Conservation (phyloP, 2,888 invertebrate species). For the Pelosia muscerda region DNA sequence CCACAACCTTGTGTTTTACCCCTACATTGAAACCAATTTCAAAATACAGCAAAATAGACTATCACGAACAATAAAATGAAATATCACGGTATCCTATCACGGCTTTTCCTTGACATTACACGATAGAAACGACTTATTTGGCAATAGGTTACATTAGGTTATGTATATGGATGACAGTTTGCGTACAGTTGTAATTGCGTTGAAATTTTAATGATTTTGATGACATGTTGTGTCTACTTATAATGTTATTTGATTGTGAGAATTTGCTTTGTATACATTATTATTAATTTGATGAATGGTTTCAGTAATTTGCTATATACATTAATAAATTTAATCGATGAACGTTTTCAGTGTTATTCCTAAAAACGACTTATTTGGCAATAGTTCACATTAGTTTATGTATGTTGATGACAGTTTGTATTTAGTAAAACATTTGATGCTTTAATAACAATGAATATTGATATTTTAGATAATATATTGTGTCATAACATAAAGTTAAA, state of each 20-base stretch:
- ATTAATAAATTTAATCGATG: too few relatives aligned
- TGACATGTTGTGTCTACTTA: not conserved
- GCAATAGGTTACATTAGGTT: constrained; percentile 36
- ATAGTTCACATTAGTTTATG: constrained; percentile 29
- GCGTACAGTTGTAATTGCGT: not conserved
- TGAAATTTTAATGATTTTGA: not conserved
- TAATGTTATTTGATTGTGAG: not conserved
- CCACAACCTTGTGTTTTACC: not conserved
- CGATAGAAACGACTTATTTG: constrained; percentile 43
- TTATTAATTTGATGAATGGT: not conserved
- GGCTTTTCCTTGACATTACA: constrained; percentile 71
- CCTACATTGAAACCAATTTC: constrained; percentile 28
- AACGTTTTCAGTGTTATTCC: too few relatives aligned
- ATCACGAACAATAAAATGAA: constrained; percentile 47
- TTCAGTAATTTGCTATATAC: too few relatives aligned
- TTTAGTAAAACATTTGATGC: not conserved
- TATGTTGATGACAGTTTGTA: constrained; percentile 30
- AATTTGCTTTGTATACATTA: not conserved
- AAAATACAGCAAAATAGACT: constrained; percentile 23
- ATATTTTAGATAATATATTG: constrained; percentile 2
- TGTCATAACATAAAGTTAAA: not conserved
- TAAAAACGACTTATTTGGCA: constrained; percentile 35
- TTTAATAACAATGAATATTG: constrained; percentile 13
- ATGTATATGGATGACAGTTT: constrained; percentile 28
- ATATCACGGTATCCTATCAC: constrained; percentile 67